Base-by-base conservation (phyloP, 2,797 vertebrate genomes). In the Halcyon smyrnensis region DNA sequence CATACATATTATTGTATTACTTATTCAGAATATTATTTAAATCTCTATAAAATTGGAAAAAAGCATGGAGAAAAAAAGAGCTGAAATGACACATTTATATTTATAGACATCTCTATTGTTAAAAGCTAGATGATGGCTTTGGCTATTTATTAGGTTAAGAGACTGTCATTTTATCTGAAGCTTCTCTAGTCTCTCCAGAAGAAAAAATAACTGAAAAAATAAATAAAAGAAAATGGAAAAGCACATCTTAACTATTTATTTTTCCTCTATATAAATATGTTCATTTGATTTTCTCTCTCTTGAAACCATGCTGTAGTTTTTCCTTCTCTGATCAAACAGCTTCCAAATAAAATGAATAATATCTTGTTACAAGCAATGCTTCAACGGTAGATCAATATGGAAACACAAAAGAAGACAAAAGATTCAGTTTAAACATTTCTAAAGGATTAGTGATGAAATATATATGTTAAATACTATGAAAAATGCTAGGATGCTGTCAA, bases 321-420 rank as follows among this genome's bases (percentile, higher is more conserved):
- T 91, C 93, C 46, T 93, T 82, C 56, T 59, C 60, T 92, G 73
- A 80, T 70, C 63, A 96, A 93, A 69, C 23, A 59, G 14, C 45
- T 87, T 92, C 67, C 59, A 93, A 88, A 70, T 57, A 48, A 51
- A 96, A 92, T 88, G 59, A 89, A 81, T 45, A 89, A 73, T 48
- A 79, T n/a, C 41, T 70, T 84, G 67, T 27, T 82, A 67, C 50
- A 81, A 95, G 28, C 21, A 89, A 64, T 57, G 7, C 23, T 77
- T 77, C 74, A 80, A 28, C 25, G 76, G 65, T 43, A 93, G 75
- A 93, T 94, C 84, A 89, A 94, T 92, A 88, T 57, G 34, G 41
- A 85, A 57, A 76, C 51, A 74, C 41, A 69, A 54, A 17, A 71
- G 51, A 94, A 94, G 77, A 84, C 39, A 87, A 90, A 88, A 91